These are phyloP conservation scores for Trachelus iudaicus DNA, from an alignment of 2,888 invertebrate genomes.

Conservation along the genomic window DNA sequence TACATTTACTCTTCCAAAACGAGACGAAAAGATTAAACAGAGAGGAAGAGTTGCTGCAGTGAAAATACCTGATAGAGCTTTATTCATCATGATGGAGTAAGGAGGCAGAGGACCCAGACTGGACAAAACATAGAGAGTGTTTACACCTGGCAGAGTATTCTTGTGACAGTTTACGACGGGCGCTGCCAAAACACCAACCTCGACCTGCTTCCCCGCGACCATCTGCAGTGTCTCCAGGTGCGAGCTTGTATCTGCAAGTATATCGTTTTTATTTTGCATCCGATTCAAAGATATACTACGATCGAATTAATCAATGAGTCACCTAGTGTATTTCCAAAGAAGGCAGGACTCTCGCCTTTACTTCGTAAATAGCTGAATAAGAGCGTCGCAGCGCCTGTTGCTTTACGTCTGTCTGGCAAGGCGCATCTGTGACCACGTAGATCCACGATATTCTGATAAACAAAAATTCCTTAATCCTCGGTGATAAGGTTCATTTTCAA, in stretches of 20 bases:
- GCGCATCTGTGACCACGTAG: constrained; percentile 54
- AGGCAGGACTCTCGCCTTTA: constrained; percentile 53
- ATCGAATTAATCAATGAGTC: background rate
- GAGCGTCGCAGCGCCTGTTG: constrained; percentile 41
- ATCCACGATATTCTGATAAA: constrained; percentile 44
- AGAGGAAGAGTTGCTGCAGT: background rate
- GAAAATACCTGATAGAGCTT: constrained; percentile 69
- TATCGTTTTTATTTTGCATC: background rate
- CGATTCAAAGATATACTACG: background rate
- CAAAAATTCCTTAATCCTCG: too few relatives aligned
- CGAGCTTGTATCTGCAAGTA: constrained; percentile 44
- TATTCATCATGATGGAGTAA: constrained; percentile 74
- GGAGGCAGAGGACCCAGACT: constrained; percentile 77
- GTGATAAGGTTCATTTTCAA: too few relatives aligned
- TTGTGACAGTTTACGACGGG: constrained; percentile 50
- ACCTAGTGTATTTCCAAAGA: constrained; percentile 56
- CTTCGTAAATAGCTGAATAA: constrained; percentile 43
- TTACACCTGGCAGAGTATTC: constrained; percentile 40
- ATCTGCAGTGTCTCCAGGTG: constrained; percentile 53
- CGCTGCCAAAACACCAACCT: constrained; percentile 51
- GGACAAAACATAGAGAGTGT: constrained; percentile 64
- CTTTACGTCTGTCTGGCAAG: constrained; percentile 42
- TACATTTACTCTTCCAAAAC: too few relatives aligned
- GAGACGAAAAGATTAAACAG: background rate
- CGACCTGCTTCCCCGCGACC: constrained; percentile 54